These are phyloP conservation scores for Mythimna albipuncta DNA, from an alignment of 2,888 invertebrate species.

Conservation along the genomic window DNA sequence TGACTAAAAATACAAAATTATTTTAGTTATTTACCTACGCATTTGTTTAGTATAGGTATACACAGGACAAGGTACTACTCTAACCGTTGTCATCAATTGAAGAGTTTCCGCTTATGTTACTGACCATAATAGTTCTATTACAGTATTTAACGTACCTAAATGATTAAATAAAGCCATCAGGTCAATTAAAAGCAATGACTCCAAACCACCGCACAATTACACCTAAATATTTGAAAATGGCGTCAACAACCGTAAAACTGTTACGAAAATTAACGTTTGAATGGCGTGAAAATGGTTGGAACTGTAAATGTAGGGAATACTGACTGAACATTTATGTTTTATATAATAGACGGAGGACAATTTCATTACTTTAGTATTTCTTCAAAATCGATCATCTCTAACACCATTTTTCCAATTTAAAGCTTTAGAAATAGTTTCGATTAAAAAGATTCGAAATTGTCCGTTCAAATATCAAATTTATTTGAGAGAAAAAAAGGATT, in stretches of 20 bases:
- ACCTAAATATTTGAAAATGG: constrained; percentile 44
- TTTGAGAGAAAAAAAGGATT: constrained; percentile 5
- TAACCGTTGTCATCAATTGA: constrained; percentile 4
- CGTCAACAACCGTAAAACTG: constrained; percentile 30
- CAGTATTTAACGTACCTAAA: constrained; percentile 17
- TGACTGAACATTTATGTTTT: not conserved
- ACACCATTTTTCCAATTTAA: not conserved
- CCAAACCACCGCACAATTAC: constrained; percentile 49
- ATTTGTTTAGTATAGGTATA: no score
- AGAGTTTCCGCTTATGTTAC: constrained; percentile 28
- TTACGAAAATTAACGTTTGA: constrained; percentile 38
- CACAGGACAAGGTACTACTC: not conserved
- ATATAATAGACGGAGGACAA: no score
- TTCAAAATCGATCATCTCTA: not conserved
- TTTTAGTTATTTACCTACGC: no score
- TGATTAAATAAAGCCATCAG: constrained; percentile 60
- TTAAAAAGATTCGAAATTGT: not conserved
- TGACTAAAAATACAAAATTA: not conserved
- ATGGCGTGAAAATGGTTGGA: constrained; percentile 30
- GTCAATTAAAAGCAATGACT: constrained; percentile 51
- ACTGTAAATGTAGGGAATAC: constrained; percentile 14
- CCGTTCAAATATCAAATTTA: constrained; percentile 2
- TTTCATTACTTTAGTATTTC: not conserved
- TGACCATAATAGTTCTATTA: constrained; percentile 6
- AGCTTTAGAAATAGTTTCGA: not conserved